Conservation (phyloP, 2,113 vertebrate genomes). For the Turdus rufiventris region DNA sequence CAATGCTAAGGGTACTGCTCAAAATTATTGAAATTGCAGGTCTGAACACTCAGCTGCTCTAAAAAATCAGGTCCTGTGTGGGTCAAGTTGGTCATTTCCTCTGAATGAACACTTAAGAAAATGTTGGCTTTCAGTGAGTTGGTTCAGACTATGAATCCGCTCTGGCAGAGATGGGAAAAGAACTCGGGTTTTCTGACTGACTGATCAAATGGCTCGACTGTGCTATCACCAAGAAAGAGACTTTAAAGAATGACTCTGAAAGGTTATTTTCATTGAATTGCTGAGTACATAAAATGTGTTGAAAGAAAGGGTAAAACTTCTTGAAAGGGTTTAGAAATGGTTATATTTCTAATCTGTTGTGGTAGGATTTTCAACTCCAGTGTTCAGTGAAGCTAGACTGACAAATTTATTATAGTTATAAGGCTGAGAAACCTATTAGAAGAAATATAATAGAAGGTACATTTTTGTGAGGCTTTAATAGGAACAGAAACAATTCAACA, state of each 20-base stretch:
- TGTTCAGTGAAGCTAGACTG: constrained; percentile 54
- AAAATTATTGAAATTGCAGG: background rate
- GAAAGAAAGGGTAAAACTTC: constrained; percentile 60
- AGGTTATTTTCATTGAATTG: constrained; percentile 61
- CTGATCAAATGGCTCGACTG: constrained; percentile 27
- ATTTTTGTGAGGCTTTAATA: constrained; percentile 53
- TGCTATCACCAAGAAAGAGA: constrained; percentile 30
- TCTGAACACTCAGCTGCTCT: background rate
- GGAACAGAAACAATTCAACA: constrained; percentile 60
- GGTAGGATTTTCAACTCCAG: constrained; percentile 51
- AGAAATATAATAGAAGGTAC: constrained; percentile 57
- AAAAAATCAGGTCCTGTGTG: background rate
- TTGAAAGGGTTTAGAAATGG: constrained; percentile 59
- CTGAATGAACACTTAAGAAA: background rate
- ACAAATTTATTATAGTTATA: constrained; percentile 68
- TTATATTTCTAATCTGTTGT: constrained; percentile 62
- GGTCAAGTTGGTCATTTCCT: constrained; percentile 10
- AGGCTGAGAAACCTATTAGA: constrained; percentile 56
- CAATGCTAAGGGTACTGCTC: background rate
- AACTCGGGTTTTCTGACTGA: background rate
- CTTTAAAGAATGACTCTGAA: constrained; percentile 50
- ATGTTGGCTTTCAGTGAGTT: background rate
- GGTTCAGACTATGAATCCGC: background rate
- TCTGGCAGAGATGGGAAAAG: background rate
- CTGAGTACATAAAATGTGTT: constrained; percentile 52